Evolutionary conservation across 2,797 vertebrate species (phyloP).

Genomic region (Acipenser transmontanus): DNA sequence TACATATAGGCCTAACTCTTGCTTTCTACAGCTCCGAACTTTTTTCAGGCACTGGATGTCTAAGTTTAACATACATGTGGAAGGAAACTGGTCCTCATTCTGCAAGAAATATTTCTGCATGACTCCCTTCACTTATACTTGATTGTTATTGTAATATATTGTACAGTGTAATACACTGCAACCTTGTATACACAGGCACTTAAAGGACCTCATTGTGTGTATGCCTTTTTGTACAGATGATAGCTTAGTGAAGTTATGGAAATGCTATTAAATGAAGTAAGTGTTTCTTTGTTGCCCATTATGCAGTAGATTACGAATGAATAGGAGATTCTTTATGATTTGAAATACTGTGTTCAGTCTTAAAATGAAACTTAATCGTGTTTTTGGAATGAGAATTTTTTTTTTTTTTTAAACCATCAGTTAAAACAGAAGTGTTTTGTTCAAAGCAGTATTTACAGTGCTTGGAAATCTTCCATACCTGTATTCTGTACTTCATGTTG

Average conservation of each 20-base stretch:
- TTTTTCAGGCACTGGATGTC: slow-evolving; percentile 9
- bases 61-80: slow-evolving; percentile 20
- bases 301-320: slow-evolving; percentile 10
- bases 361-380: neutral
- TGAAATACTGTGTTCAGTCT: slow-evolving; percentile 2
- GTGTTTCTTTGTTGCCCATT: slow-evolving; percentile 22
- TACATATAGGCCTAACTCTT: slow-evolving; percentile 13
- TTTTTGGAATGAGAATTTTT: too few species aligned
- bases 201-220: slow-evolving; percentile 12
- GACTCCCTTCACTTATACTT: slow-evolving; percentile 24
- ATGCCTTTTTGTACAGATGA: slow-evolving; percentile 21
- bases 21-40: slow-evolving; percentile 18
- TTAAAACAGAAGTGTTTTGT: slow-evolving; percentile 1
- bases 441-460: slow-evolving; percentile 12
- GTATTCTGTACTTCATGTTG: too few species aligned
- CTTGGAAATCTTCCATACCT: too few species aligned
- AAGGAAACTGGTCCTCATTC: slow-evolving; percentile 31
- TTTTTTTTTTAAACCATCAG: too few species aligned
- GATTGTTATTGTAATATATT: slow-evolving; percentile 18
- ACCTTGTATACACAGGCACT: neutral
- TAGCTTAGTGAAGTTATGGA: slow-evolving; percentile 8
- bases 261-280: slow-evolving; percentile 34
- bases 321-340: slow-evolving; percentile 9
- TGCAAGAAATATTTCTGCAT: slow-evolving; percentile 14
- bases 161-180: slow-evolving; percentile 25